Evolutionary conservation across 2,113 vertebrate species (phyloP).

Genomic region (Pleuronectes platessa): DNA sequence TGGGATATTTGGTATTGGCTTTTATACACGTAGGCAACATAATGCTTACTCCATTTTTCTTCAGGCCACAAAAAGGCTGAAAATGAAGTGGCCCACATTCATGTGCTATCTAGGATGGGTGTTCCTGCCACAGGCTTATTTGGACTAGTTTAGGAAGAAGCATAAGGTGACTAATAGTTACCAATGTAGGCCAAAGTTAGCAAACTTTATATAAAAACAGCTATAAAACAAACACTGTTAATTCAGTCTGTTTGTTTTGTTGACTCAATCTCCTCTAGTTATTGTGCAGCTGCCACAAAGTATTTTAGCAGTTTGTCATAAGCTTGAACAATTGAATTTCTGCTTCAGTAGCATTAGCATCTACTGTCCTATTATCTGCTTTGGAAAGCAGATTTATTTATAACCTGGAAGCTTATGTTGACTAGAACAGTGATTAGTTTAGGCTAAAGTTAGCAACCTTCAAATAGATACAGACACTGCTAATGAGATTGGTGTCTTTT

Average conservation of each 20-base stretch:
- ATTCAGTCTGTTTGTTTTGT: not conserved
- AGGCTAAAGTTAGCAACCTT: not conserved
- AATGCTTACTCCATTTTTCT: too few species aligned
- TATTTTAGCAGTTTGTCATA: not conserved
- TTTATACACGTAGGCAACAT: too few species aligned
- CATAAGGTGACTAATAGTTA: not conserved
- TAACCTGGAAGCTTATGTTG: not conserved
- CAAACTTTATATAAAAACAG: not conserved
- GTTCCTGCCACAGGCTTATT: not conserved
- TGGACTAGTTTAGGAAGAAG: not conserved
- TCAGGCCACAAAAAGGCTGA: too few species aligned
- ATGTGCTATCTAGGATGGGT: not conserved
- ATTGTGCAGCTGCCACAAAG: not conserved
- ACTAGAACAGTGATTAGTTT: too few species aligned
- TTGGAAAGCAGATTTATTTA: not conserved
- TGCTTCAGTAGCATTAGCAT: not conserved
- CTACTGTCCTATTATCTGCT: too few species aligned
- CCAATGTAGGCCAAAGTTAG: not conserved
- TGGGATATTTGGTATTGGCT: too few species aligned
- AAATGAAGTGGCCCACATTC: not conserved
- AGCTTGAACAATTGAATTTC: not conserved
- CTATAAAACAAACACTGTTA: not conserved
- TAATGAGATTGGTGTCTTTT: not conserved
- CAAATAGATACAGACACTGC: not conserved
- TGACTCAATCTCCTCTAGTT: not conserved